These are phyloP conservation scores for Hydrotaea cyrtoneurina DNA, from an alignment of 2,888 invertebrate species.

Conservation along the genomic window DNA sequence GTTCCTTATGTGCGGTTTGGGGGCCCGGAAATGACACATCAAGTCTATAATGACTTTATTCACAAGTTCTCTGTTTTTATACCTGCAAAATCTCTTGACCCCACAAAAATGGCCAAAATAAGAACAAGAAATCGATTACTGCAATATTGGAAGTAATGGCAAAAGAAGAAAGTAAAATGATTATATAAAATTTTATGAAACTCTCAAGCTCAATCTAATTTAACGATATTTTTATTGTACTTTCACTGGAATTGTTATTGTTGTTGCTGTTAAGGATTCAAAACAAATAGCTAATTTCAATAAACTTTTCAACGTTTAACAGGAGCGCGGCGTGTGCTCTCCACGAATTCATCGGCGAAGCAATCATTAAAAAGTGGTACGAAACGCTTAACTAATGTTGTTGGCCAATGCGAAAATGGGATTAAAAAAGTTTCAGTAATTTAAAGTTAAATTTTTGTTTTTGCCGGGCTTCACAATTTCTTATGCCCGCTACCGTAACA, in stretches of 20 bases:
- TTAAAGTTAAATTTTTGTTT: constrained; percentile 47
- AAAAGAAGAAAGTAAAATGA: neutral
- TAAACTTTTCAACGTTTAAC: constrained; percentile 27
- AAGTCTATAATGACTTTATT: too few relatives aligned
- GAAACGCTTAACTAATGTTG: constrained; percentile 28
- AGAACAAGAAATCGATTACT: neutral
- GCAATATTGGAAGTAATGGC: neutral
- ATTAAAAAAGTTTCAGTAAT: constrained; percentile 53
- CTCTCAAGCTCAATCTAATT: constrained; percentile 4
- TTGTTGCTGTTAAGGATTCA: constrained; percentile 21
- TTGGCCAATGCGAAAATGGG: constrained; percentile 42
- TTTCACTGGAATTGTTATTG: neutral
- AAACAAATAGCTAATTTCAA: constrained; percentile 44
- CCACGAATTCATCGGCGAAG: neutral
- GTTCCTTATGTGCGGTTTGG: too few relatives aligned
- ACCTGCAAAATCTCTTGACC: neutral
- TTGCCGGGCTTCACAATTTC: neutral
- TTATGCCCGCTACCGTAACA: neutral
- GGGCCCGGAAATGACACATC: too few relatives aligned
- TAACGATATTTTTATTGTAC: constrained; percentile 22
- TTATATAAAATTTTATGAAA: constrained; percentile 6
- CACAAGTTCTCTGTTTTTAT: too few relatives aligned
- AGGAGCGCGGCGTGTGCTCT: neutral
- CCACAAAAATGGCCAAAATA: neutral
- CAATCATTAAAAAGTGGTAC: constrained; percentile 26